These are phyloP conservation scores for Lepidochitona cinerea DNA, from an alignment of 2,888 invertebrate genomes.

Conservation along the genomic window DNA sequence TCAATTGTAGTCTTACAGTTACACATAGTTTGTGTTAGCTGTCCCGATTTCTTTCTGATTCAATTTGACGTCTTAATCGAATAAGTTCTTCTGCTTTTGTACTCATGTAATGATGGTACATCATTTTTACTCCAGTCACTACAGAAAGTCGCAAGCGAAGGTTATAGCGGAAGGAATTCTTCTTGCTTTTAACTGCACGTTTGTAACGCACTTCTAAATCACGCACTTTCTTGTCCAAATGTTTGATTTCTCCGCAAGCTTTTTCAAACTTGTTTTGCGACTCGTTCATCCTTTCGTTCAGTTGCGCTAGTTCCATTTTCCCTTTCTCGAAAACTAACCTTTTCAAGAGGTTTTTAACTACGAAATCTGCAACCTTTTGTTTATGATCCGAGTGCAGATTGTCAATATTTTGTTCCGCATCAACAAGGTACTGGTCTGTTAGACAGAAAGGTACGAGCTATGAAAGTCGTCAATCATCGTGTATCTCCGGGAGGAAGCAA, in stretches of 20 bases:
- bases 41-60: conserved; percentile 18
- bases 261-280: conserved; percentile 54
- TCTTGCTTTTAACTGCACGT: conserved; percentile 61
- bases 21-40: neutral
- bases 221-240: conserved; percentile 62
- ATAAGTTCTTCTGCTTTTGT: conserved; percentile 63
- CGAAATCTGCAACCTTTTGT: too few species aligned
- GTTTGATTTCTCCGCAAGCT: conserved; percentile 62
- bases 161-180: conserved; percentile 63
- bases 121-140: conserved; percentile 67
- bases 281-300: conserved; percentile 35
- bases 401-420: too few species aligned
- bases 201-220: conserved; percentile 63
- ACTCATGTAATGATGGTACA: conserved; percentile 66
- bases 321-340: neutral
- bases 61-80: conserved; percentile 45
- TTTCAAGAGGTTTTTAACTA: too few species aligned
- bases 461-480: too few species aligned
- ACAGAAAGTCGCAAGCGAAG: conserved; percentile 58
- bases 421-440: too few species aligned
- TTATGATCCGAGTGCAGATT: neutral
- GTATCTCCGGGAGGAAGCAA: too few species aligned
- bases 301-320: conserved; percentile 13
- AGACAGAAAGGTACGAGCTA: too few species aligned
- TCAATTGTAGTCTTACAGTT: too few species aligned